A percentile compares a stretch with the other conserved stretches of the same genome.
Evolutionary conservation across 2,797 vertebrate species (phyloP).

Genomic region (Champsocephalus gunnari): DNA sequence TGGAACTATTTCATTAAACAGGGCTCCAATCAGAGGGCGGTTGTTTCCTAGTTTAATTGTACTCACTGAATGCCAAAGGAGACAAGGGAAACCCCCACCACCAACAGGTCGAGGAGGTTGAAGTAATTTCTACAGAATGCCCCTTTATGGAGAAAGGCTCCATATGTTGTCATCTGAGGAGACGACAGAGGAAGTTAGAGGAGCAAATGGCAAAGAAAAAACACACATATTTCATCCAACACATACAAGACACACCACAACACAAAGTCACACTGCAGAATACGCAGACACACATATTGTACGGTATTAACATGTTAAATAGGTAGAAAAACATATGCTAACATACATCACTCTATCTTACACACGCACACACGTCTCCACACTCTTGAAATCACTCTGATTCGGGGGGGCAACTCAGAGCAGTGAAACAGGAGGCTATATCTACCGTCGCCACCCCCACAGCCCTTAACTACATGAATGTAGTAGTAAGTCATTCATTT

Average conservation of each 20-base stretch:
- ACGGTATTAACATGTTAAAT: constrained; percentile 33
- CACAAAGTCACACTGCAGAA: constrained; percentile 12
- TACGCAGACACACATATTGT: constrained; percentile 29
- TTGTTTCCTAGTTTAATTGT: constrained; percentile 20
- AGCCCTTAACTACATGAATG: constrained; percentile 84
- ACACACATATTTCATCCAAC: constrained; percentile 8
- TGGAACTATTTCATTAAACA: neutral
- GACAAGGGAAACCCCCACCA: constrained; percentile 97
- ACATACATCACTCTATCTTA: constrained; percentile 52
- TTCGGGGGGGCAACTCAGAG: constrained; percentile 82
- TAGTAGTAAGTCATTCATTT: constrained; percentile 87
- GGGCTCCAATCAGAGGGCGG: neutral
- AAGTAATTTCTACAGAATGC: constrained; percentile 99
- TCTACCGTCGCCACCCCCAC: constrained; percentile 79
- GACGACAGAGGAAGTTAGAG: constrained; percentile 53
- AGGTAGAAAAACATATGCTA: constrained; percentile 29
- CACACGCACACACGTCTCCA: constrained; percentile 53
- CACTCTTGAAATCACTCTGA: constrained; percentile 81
- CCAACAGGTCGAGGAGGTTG: constrained; percentile 97
- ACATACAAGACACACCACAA: constrained; percentile 27
- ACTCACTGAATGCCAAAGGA: constrained; percentile 99
- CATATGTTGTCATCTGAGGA: constrained; percentile 97
- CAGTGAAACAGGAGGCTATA: constrained; percentile 73
- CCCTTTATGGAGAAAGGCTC: constrained; percentile 98
- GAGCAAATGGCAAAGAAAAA: constrained; percentile 27